Base-by-base conservation (phyloP, 2,888 invertebrate species). In the Philopedon plagiatum region DNA sequence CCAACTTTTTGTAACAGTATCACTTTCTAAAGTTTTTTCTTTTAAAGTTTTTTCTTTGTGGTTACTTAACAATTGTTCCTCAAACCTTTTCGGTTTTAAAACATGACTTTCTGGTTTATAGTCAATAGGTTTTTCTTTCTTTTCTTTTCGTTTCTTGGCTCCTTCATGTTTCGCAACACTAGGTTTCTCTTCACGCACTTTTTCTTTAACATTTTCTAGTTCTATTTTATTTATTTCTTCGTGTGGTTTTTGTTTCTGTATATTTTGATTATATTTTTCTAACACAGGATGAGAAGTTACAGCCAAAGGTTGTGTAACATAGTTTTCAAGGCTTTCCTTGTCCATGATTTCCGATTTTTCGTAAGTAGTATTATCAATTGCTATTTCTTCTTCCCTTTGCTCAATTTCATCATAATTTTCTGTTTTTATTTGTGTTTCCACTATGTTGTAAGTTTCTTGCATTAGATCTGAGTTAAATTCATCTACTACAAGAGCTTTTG, bases 1-100 rank as follows among this genome's bases (percentile, higher is more conserved):
- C 67, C 67, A 67, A 34, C 46, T 60, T n/a, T 26, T 58, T 32
- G 8, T 32, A 8, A 11, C 23, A 23, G 15, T 29, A 7, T 32
- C 15, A 11, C 11, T 23, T 46, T 46, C 23, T 2, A 23, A 21
- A 23, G 1, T 21, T 4, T 21, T 23, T 21, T 46, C 23, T n/a
- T 1, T 19, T 2, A n/a, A 21, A 46, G 2, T 46, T 46, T n/a
- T 23, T 21, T 23, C 23, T 46, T 46, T 21, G 21, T 46, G 8
- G 5, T 1, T 5, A 46, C n/a, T 46, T 44, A 5, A 1, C 8
- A 18, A 32, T 29, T 29, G 29, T 9, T 54, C 29, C 18, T 29
- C 5, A 26, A 18, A 1, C 2, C 18, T 13, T 8, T 7, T 9
- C 9, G 32, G 8, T 54, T 54, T 8, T 15, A 29, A 8, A 0